Evolutionary conservation across 2,113 vertebrate genomes (phyloP).

Genomic region (Sitta europaea): DNA sequence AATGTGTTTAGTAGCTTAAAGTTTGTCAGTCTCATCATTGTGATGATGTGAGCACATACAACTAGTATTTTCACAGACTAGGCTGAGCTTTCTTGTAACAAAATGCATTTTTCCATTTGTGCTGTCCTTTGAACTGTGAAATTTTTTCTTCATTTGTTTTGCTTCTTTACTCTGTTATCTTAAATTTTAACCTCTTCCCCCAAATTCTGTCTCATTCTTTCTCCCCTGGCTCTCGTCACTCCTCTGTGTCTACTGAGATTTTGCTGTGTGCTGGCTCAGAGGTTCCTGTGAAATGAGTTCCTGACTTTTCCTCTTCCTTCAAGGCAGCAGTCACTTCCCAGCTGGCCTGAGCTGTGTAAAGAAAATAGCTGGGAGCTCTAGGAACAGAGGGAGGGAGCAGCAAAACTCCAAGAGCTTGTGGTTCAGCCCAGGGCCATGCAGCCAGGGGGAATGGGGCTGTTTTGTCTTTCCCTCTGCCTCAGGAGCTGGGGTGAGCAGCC

Average conservation of each 20-base stretch:
- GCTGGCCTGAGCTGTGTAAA: background rate
- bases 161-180: background rate
- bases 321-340: background rate
- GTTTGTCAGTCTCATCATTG: background rate
- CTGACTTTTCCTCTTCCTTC: background rate
- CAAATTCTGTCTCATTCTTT: background rate
- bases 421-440: background rate
- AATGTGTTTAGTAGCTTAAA: background rate
- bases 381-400: background rate
- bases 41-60: background rate
- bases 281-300: background rate
- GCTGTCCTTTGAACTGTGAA: background rate
- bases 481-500: background rate
- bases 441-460: background rate
- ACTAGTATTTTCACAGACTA: background rate
- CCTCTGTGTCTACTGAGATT: background rate
- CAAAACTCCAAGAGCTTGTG: background rate
- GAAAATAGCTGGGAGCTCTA: background rate
- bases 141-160: background rate
- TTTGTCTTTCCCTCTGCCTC: background rate
- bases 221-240: background rate
- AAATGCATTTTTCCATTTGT: background rate
- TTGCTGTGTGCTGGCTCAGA: background rate
- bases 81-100: background rate
- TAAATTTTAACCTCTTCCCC: background rate